A percentile compares a stretch with the other conserved stretches of the same genome.
Conservation (phyloP, 2,888 invertebrate genomes). For the Dasypolia templi region DNA sequence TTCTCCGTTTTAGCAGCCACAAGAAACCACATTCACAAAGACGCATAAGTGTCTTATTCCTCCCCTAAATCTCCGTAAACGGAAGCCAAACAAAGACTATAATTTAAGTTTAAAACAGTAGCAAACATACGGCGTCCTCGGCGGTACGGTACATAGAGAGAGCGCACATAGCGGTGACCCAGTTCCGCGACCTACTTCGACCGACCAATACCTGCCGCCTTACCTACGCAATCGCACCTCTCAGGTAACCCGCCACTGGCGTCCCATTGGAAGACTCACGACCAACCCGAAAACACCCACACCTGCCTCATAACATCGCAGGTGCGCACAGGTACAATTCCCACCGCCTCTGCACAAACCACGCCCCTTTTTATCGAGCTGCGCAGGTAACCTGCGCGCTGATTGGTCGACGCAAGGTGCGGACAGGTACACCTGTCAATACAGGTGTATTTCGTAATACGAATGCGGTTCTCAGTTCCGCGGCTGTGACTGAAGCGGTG, state of each 20-base stretch:
- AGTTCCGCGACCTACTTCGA: slow-evolving; percentile 72
- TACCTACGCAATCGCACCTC: slow-evolving; percentile 73
- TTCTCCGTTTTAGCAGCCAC: slow-evolving; percentile 32
- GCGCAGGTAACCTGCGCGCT: slow-evolving; percentile 89
- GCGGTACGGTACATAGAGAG: slow-evolving; percentile 36
- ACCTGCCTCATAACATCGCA: slow-evolving; percentile 76
- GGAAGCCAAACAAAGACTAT: slow-evolving; percentile 63
- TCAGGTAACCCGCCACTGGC: slow-evolving; percentile 75
- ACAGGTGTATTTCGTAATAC: slow-evolving; percentile 79
- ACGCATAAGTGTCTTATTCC: slow-evolving; percentile 54
- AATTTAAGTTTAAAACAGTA: slow-evolving; percentile 63
- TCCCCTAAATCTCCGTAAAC: slow-evolving; percentile 54
- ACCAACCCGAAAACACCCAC: slow-evolving; percentile 77
- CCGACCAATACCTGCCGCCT: slow-evolving; percentile 78
- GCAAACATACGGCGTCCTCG: slow-evolving; percentile 49
- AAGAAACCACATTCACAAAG: slow-evolving; percentile 48
- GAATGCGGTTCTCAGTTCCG: slow-evolving; percentile 67
- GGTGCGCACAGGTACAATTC: slow-evolving; percentile 82
- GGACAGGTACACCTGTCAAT: slow-evolving; percentile 81
- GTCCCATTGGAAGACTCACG: slow-evolving; percentile 73
- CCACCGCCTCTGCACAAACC: slow-evolving; percentile 77
- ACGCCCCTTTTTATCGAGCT: slow-evolving; percentile 89
- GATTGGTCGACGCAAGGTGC: slow-evolving; percentile 85
- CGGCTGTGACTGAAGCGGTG: slow-evolving; percentile 61
- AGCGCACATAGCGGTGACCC: slow-evolving; percentile 71